These are phyloP conservation scores for Protonibea diacanthus DNA, from an alignment of 2,797 vertebrate genomes.

Conservation along the genomic window DNA sequence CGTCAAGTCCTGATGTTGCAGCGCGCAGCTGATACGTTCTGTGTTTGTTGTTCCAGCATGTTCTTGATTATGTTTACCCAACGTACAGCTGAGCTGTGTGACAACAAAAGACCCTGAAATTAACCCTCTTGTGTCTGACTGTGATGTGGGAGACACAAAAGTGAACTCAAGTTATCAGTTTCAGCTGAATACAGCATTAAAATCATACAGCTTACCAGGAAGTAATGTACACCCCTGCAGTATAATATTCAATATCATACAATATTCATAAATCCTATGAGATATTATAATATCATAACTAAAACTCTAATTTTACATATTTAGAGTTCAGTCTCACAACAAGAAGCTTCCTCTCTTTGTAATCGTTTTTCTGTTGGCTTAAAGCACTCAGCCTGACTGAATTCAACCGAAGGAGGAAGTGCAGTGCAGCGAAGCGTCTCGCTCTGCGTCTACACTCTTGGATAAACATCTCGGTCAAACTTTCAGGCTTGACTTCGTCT, in stretches of 20 bases:
- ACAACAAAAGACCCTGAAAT: background rate
- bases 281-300: background rate
- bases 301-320: background rate
- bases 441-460: slow-evolving; percentile 24
- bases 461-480: slow-evolving; percentile 18
- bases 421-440: slow-evolving; percentile 10
- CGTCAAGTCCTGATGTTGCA: background rate
- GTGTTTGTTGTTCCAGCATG: background rate
- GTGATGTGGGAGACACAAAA: background rate
- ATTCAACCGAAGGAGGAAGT: slow-evolving; percentile 48
- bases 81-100: background rate
- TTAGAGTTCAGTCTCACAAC: background rate
- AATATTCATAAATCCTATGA: background rate
- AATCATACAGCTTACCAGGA: background rate
- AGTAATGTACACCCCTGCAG: background rate
- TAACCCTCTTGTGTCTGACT: background rate
- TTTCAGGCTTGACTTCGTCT: background rate
- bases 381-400: fast-evolving
- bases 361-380: background rate
- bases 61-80: background rate
- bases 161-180: background rate
- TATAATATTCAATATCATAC: too few species aligned
- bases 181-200: background rate
- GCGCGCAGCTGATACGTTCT: background rate
- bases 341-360: background rate